Evolutionary conservation across 2,888 invertebrate species (phyloP), one percentile per base, ranked within the genome.

Genomic region (Cephus sareptanus): DNA sequence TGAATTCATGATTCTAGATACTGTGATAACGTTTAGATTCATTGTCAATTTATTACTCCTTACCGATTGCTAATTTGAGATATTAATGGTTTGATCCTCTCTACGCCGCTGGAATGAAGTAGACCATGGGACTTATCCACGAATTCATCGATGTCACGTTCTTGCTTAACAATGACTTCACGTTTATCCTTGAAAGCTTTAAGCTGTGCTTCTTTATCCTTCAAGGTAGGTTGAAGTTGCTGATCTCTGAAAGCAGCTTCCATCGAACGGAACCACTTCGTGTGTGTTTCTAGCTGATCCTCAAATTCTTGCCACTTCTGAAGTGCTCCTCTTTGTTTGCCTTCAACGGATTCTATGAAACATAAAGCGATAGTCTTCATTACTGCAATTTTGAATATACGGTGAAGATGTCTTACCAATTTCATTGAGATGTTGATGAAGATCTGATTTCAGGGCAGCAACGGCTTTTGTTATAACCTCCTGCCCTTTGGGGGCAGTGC

Each of bases 221-320:
- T 93, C 33, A 97, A 91, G 0, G 96, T 95, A 1, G 96, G 95
- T 89, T 97, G 96, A 4, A 98, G 92, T 82, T 95, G 95, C 90
- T 97, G 97, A 85, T 98, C 97, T 76, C 97, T 95, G 89, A 98
- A 96, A 77, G 96, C 94, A 12, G 95, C 94, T 92, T 98, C 98
- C 90, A 95, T 95, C 37, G 94, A 93, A 87, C 97, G 95, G 83
- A 98, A 95, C 98, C 98, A 98, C 85, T 95, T 95, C 15, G 96
- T 96, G 56, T 97, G 94, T 34, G 94, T 93, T 83, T 98, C 97
- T 73, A 97, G 93, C 40, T 95, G 95, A 73, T 94, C 93, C 89
- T 98, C 98, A 91, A 98, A 98, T 80, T 95, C 95, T 83, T 95
- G 94, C 98, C 98, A 98, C 89, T 96, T 96, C 76, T 94, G 94